Evolutionary conservation across 2,113 vertebrate species (phyloP), one percentile per base, ranked within the genome.

Genomic region (Bubalus kerabau): DNA sequence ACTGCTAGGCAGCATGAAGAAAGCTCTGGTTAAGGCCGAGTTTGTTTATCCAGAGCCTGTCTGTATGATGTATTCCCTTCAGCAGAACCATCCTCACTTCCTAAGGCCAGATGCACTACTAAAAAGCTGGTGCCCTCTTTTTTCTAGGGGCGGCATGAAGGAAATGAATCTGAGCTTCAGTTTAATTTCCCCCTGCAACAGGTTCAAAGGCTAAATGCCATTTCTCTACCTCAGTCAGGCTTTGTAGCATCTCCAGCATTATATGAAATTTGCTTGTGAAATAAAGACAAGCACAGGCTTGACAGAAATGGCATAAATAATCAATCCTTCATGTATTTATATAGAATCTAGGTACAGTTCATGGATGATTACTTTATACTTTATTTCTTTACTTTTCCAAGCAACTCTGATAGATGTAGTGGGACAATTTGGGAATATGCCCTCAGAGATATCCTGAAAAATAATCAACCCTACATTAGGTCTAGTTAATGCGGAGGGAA

Each of bases 241-340:
- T 95, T 96, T 97, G 95, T 78, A 96, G 97, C 97, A 98, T 98
- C 98, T 97, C 97, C 95, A 82, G 97, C 88, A 90, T 91, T 97
- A 97, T 98, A 97, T 97, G 94, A 98, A 98, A 98, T 99, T 99
- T 98, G 98, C 98, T 98, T 98, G 98, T 98, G 98, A 99, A 98
- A 98, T 98, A 98, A 98, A 98, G 98, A 97, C 98, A 98, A 99
- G 99, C 98, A 98, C 0, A 43, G 86, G 92, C 97, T 98, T 3
- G 80, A 98, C 97, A 97, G 98, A 98, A 98, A 96, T 97, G 92
- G 98, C 97, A 98, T 98, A 98, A 99, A 99, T 99, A 98, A 99
- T 98, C 98, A 92, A n/a, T 98, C 98, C 97, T 98, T 97, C 74
- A n/a, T 98, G 97, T 99, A 98, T 99, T 99, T 99, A 98, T 98